These are phyloP conservation scores for Eilema griseolum DNA, from an alignment of 2,888 invertebrate species.

Conservation along the genomic window DNA sequence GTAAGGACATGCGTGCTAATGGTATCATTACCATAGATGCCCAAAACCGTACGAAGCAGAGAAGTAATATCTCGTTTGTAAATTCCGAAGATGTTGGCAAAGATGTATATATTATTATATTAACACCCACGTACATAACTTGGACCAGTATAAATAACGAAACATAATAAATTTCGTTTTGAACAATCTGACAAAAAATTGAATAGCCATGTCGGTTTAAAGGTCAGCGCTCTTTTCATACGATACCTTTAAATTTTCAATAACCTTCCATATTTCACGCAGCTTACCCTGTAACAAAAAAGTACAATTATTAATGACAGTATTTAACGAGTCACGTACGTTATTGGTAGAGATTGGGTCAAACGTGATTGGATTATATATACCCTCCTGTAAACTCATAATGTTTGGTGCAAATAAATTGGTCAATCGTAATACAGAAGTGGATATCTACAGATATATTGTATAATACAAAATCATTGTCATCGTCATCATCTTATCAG, in stretches of 20 bases:
- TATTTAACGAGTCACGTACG: slow-evolving; percentile 21
- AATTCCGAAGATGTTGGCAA: too few species aligned
- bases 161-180: too few species aligned
- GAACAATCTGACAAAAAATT: not conserved
- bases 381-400: slow-evolving; percentile 11
- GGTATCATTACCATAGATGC: too few species aligned
- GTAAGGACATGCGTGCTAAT: too few species aligned
- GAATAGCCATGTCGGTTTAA: not conserved
- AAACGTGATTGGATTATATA: slow-evolving; percentile 23
- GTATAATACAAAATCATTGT: too few species aligned
- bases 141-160: not conserved
- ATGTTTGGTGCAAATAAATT: not conserved
- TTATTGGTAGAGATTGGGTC: slow-evolving; percentile 20
- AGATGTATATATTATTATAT: too few species aligned
- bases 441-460: too few species aligned
- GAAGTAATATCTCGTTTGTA: too few species aligned
- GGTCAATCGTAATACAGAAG: not conserved
- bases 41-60: too few species aligned
- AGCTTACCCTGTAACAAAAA: slow-evolving; percentile 20
- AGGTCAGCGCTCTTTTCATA: not conserved
- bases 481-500: too few species aligned
- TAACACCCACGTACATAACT: too few species aligned
- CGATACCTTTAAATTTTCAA: not conserved
- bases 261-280: not conserved
- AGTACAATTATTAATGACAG: slow-evolving; percentile 15